Evolutionary conservation across 2,888 invertebrate genomes (phyloP).

Genomic region (Mystacides longicornis): DNA sequence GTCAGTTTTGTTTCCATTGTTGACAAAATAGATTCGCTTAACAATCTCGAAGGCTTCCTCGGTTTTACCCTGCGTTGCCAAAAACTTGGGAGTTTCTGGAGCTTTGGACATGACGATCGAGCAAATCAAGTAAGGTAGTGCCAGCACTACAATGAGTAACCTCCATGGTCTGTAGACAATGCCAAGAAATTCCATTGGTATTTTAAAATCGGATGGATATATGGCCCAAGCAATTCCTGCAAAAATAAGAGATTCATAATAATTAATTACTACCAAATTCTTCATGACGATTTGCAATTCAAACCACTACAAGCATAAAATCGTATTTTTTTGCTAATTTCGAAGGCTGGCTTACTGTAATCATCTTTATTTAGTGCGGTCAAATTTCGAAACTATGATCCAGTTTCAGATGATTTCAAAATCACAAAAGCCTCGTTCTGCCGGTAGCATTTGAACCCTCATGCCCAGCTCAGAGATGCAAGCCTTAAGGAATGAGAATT

Average conservation of each 20-base stretch:
- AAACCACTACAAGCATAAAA: no score
- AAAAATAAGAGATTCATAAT: slow-evolving; percentile 22
- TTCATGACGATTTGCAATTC: no score
- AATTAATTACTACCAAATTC: no score
- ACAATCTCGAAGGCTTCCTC: slow-evolving; percentile 50
- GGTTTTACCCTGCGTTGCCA: slow-evolving; percentile 53
- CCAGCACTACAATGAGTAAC: slow-evolving; percentile 58
- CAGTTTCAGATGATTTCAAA: no score
- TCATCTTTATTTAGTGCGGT: no score
- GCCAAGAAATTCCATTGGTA: slow-evolving; percentile 41
- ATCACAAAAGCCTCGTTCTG: no score
- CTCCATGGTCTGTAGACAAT: slow-evolving; percentile 68
- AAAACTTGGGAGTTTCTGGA: slow-evolving; percentile 77
- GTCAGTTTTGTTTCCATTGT: slow-evolving; percentile 36
- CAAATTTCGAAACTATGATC: no score
- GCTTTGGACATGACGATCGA: slow-evolving; percentile 50
- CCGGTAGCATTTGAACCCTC: no score
- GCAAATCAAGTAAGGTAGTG: slow-evolving; percentile 56
- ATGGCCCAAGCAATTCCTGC: slow-evolving; percentile 62
- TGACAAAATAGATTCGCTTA: slow-evolving; percentile 35
- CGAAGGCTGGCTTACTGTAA: no score
- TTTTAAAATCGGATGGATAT: slow-evolving; percentile 50
- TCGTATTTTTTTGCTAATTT: no score
- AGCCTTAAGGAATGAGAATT: no score
- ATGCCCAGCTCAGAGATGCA: no score